phyloP scores from a whole-genome alignment of 1,140 invertebrate species.

The Nixonia krombeini region DNA sequence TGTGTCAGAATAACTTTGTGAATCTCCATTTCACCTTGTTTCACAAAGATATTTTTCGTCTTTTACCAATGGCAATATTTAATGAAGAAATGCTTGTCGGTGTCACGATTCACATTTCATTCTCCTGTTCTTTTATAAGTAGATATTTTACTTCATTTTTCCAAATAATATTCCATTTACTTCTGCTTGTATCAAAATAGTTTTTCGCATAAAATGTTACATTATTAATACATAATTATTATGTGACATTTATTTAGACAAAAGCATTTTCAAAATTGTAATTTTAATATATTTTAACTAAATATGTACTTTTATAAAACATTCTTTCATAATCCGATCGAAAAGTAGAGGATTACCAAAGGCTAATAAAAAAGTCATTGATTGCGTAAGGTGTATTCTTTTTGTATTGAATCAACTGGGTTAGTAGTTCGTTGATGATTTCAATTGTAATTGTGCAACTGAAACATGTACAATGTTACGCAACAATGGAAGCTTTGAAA shows the following conservation, averaged over 20 bases:
- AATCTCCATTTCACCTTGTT: slow-evolving; percentile 4
- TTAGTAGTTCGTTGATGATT: background rate
- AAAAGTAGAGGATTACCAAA: too few relatives aligned
- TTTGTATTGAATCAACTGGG: background rate
- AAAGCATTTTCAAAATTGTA: background rate
- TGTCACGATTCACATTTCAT: background rate
- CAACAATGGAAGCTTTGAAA: background rate
- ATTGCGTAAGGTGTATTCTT: background rate
- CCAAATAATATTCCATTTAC: too few relatives aligned
- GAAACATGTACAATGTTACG: background rate
- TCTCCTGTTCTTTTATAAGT: background rate
- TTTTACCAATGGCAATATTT: background rate
- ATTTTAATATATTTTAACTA: background rate
- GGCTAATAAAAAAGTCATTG: background rate
- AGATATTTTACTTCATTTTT: background rate
- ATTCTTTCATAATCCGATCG: too few relatives aligned
- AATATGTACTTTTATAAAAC: background rate
- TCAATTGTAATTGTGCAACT: background rate
- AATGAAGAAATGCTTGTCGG: background rate
- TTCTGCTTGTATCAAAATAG: background rate
- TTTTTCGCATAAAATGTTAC: background rate
- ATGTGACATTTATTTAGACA: slow-evolving; percentile 1
- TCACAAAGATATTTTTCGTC: background rate
- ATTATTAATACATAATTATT: background rate
- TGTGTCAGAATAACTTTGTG: background rate